A percentile compares a stretch with the other conserved stretches of the same genome.
Evolutionary conservation across 2,797 vertebrate species (phyloP).

Genomic region (Odontamblyopus rebecca): DNA sequence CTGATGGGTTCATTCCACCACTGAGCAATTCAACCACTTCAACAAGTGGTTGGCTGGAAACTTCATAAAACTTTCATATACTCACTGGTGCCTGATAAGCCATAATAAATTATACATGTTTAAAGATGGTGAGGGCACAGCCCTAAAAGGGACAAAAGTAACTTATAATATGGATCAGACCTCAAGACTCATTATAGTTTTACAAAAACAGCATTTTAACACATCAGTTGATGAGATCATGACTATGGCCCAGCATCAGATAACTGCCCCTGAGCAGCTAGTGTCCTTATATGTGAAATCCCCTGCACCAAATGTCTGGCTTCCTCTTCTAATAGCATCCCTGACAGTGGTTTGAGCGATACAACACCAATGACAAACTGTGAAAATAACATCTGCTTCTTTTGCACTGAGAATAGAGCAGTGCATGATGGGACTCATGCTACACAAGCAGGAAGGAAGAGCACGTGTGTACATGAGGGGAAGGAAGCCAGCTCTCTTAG

Average conservation of each 20-base stretch:
- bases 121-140: constrained; percentile 18
- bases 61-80: constrained; percentile 80
- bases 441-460: constrained; percentile 76
- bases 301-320: not conserved
- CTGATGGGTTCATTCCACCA: constrained; percentile 16
- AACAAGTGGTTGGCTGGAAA: constrained; percentile 70
- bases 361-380: not conserved
- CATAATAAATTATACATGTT: constrained; percentile 76
- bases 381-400: constrained; percentile 24
- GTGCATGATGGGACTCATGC: constrained; percentile 42
- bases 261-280: constrained; percentile 37
- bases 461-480: constrained; percentile 66
- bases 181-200: constrained; percentile 36
- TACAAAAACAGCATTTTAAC: constrained; percentile 59
- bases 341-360: not conserved
- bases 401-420: constrained; percentile 22
- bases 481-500: constrained; percentile 70
- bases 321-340: not conserved
- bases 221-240: constrained; percentile 50
- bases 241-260: constrained; percentile 41
- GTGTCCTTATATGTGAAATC: constrained; percentile 9
- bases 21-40: constrained; percentile 11
- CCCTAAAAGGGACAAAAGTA: constrained; percentile 24
- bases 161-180: constrained; percentile 58
- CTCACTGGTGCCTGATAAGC: constrained; percentile 63